phyloP scores from a whole-genome alignment of 2,113 vertebrate species.

The Tachysurus vachellii region DNA sequence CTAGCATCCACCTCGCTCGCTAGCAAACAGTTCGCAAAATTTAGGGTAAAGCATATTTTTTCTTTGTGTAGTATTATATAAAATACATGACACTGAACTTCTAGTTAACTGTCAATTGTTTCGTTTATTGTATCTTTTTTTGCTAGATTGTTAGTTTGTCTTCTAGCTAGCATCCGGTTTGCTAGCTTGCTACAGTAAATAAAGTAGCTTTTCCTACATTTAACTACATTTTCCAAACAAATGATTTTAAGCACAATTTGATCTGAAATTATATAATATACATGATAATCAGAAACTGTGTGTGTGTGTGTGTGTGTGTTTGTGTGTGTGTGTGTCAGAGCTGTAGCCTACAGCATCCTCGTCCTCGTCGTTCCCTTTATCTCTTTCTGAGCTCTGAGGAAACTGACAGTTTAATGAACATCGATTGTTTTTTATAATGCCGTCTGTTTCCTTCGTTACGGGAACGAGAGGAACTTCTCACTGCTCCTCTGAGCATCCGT shows the following conservation, averaged over 20 bases:
- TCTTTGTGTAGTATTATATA: not conserved
- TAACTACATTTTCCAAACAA: no score
- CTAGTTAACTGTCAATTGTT: not conserved
- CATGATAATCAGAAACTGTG: no score
- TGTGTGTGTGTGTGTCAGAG: not conserved
- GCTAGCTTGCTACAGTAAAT: not conserved
- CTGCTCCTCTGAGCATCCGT: slow-evolving; percentile 22
- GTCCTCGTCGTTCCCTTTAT: slow-evolving; percentile 40
- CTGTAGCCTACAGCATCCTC: slow-evolving; percentile 13
- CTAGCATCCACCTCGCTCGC: not conserved
- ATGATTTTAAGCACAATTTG: no score
- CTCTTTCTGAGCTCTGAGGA: slow-evolving; percentile 15
- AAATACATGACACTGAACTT: not conserved
- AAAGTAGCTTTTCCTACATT: not conserved
- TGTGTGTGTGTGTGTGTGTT: not conserved
- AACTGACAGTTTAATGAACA: slow-evolving; percentile 54
- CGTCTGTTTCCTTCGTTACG: slow-evolving; percentile 45
- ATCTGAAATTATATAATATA: no score
- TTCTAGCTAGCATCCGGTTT: not conserved
- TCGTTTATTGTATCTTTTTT: not conserved
- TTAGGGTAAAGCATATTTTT: not conserved
- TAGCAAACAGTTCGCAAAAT: not conserved
- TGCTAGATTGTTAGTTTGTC: not conserved
- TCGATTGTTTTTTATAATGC: slow-evolving; percentile 50
- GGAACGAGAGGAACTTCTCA: slow-evolving; percentile 34